Conservation (phyloP, 2,797 vertebrate species). For the Acanthis flammea region DNA sequence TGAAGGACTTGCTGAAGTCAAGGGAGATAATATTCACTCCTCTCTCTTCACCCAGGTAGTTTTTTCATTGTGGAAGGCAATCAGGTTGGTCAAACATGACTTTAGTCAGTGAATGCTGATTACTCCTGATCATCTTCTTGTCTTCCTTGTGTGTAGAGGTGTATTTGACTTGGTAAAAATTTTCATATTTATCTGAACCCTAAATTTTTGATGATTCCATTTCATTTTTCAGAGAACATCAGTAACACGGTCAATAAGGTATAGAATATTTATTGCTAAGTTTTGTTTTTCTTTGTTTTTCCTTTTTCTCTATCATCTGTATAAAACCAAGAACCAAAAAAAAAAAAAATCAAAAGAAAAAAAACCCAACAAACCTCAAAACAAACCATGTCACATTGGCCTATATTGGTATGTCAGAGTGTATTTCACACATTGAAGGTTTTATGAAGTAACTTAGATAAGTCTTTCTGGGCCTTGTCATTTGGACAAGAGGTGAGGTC, state of each 20-base stretch:
- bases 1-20: background rate
- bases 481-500: background rate
- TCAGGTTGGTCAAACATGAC: background rate
- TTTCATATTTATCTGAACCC: background rate
- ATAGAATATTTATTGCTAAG: background rate
- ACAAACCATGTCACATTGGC: background rate
- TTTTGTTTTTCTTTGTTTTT: background rate
- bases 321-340: background rate
- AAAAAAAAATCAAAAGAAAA: background rate
- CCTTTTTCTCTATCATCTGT: rapidly evolving
- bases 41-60: background rate
- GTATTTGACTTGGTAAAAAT: background rate
- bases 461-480: background rate
- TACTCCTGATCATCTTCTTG: background rate
- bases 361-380: background rate
- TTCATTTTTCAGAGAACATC: background rate
- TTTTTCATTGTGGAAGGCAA: background rate
- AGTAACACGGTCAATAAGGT: background rate
- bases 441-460: background rate
- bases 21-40: background rate
- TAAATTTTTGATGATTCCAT: background rate
- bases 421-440: background rate
- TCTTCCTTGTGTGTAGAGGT: background rate
- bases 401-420: background rate
- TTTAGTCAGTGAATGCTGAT: background rate